These are phyloP conservation scores for Mirounga angustirostris DNA, from an alignment of 2,113 vertebrate genomes.

Conservation along the genomic window DNA sequence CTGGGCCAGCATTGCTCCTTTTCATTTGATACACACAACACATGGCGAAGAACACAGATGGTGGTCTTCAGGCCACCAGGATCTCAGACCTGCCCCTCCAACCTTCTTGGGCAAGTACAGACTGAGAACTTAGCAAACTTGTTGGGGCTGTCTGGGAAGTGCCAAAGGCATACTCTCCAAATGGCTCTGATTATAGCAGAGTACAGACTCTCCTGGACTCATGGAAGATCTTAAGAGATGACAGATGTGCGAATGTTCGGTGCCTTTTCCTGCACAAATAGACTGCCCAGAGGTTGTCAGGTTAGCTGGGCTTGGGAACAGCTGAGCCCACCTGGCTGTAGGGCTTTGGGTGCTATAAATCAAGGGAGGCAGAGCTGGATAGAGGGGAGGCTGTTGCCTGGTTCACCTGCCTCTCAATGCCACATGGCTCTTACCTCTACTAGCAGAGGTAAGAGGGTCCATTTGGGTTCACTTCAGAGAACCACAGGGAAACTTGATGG, in stretches of 20 bases:
- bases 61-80: not conserved
- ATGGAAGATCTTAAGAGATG: not conserved
- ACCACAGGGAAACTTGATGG: not conserved
- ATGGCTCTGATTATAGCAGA: not conserved
- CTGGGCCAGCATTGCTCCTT: not conserved
- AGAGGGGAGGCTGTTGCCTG: not conserved
- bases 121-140: not conserved
- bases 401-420: not conserved
- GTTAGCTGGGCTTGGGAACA: not conserved
- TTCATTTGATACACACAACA: not conserved
- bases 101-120: not conserved
- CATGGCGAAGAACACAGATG: not conserved
- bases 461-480: not conserved
- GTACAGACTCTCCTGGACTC: not conserved
- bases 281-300: not conserved
- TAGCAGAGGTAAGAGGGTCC: not conserved
- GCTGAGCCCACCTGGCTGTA: not conserved
- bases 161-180: not conserved
- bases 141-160: not conserved
- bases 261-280: not conserved
- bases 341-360: not conserved
- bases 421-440: not conserved
- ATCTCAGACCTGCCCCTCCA: not conserved
- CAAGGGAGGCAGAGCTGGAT: not conserved
- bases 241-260: accelerated